phyloP scores from a whole-genome alignment of 2,113 vertebrate species.

The Spermophilus dauricus region DNA sequence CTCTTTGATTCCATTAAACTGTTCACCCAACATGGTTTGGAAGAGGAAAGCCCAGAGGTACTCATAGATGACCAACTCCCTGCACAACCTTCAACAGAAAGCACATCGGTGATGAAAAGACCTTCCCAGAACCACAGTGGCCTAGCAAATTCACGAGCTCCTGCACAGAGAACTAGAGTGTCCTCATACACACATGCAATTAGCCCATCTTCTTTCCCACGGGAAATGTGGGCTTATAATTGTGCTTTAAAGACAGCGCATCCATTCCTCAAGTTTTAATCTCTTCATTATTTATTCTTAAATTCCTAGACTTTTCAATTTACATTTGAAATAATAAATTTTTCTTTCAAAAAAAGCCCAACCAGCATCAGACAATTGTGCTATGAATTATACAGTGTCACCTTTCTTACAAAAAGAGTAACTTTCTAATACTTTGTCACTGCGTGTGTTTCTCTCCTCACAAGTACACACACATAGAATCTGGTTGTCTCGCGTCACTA shows the following conservation, averaged over 20 bases:
- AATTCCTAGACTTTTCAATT: constrained; percentile 19
- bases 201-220: background rate
- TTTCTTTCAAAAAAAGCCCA: background rate
- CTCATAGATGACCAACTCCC: background rate
- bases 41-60: background rate
- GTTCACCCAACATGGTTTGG: background rate
- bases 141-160: background rate
- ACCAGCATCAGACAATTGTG: background rate
- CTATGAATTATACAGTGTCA: background rate
- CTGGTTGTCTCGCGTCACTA: constrained; percentile 58
- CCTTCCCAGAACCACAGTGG: no score
- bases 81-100: background rate
- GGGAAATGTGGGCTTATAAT: background rate
- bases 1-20: background rate
- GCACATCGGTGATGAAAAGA: background rate
- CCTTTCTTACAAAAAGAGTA: background rate
- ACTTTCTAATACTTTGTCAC: background rate
- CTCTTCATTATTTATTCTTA: constrained; percentile 1
- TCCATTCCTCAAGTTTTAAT: background rate
- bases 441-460: background rate
- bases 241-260: background rate
- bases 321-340: constrained; percentile 26
- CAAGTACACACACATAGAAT: background rate
- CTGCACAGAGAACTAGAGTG: background rate
- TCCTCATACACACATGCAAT: background rate